Conservation (phyloP, 2,888 invertebrate genomes). For the Bhutanitis thaidina region DNA sequence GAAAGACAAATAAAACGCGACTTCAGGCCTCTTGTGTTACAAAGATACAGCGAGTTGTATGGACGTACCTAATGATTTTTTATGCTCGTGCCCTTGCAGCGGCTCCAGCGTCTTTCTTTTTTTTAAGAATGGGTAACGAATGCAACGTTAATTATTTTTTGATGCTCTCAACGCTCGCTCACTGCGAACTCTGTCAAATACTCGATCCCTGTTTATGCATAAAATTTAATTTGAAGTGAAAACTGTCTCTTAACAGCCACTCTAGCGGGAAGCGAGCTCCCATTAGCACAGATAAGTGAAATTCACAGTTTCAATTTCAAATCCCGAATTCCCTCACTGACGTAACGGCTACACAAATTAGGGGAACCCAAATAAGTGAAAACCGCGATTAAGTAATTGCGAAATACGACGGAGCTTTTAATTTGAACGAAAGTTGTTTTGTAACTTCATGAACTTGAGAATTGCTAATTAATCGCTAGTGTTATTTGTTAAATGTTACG, state of each 20-base stretch:
- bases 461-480: slow-evolving; percentile 10
- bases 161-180: slow-evolving; percentile 4
- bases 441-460: slow-evolving; percentile 8
- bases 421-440: slow-evolving; percentile 11
- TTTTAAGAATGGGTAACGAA: slow-evolving; percentile 14
- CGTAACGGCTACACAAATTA: slow-evolving; percentile 25
- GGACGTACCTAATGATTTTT: not conserved
- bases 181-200: not conserved
- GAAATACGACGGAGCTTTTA: slow-evolving; percentile 14
- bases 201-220: slow-evolving; percentile 12
- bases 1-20: slow-evolving; percentile 5
- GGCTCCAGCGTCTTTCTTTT: not conserved
- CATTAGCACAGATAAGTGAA: slow-evolving; percentile 37
- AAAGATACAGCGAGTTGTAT: not conserved
- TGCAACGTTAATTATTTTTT: slow-evolving; percentile 8
- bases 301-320: slow-evolving; percentile 27
- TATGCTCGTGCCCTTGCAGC: not conserved
- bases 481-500: slow-evolving; percentile 11
- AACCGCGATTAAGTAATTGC: slow-evolving; percentile 20
- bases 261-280: slow-evolving; percentile 15
- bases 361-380: slow-evolving; percentile 18
- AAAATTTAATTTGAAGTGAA: slow-evolving; percentile 17
- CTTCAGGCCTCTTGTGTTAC: not conserved
- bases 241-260: slow-evolving; percentile 20
- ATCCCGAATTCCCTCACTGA: slow-evolving; percentile 22